phyloP scores from a whole-genome alignment of 53 echinoderm and acorn worm genomes.

The Henricia sp. region DNA sequence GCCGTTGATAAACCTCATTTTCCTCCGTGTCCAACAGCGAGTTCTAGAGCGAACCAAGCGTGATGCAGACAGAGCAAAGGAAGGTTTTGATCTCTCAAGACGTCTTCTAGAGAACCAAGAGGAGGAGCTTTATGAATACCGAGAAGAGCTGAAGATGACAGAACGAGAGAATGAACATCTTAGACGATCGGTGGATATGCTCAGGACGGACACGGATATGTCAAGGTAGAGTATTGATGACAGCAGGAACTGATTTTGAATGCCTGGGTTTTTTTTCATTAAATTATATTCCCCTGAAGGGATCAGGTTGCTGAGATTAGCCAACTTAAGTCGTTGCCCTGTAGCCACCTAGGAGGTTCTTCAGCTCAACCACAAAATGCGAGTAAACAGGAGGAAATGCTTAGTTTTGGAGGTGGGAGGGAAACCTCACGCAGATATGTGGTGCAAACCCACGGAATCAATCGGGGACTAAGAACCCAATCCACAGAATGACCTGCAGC shows the following conservation, averaged over 20 bases:
- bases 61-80: constrained; percentile 79
- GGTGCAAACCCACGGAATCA: not conserved
- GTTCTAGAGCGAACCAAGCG: constrained; percentile 74
- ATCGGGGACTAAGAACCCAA: too few relatives aligned
- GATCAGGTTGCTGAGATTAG: too few relatives aligned
- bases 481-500: too few relatives aligned
- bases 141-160: constrained; percentile 82
- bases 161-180: constrained; percentile 85
- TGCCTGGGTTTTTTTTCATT: too few relatives aligned
- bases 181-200: constrained; percentile 79
- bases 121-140: constrained; percentile 81
- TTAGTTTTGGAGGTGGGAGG: too few relatives aligned
- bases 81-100: constrained; percentile 79
- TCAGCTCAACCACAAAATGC: too few relatives aligned
- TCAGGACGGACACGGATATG: constrained; percentile 80
- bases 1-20: not conserved
- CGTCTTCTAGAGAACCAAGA: constrained; percentile 91
- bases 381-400: too few relatives aligned
- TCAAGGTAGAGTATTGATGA: constrained; percentile 56
- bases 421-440: not conserved
- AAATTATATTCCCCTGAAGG: too few relatives aligned
- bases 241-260: too few relatives aligned
- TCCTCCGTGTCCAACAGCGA: constrained; percentile 63
- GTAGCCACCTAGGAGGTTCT: too few relatives aligned
- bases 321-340: too few relatives aligned